Evolutionary conservation across 2,113 vertebrate genomes (phyloP), one percentile per base, ranked within the genome.

Genomic region (Lycocorax pyrrhopterus): DNA sequence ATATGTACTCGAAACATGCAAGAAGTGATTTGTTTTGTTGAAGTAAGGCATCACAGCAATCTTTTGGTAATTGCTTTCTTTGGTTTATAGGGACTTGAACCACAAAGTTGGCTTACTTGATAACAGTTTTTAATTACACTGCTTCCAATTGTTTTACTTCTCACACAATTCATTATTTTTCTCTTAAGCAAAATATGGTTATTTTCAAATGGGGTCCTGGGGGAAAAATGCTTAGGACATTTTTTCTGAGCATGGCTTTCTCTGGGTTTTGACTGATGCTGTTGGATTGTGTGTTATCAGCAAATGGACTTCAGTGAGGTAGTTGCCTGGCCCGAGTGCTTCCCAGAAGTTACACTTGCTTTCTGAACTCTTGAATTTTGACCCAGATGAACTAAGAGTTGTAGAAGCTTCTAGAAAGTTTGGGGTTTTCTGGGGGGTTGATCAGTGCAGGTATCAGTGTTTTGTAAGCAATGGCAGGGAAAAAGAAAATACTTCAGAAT

Each of bases 21-120:
- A 78, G 64, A 74, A 9, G 3, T 47, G 22, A 53, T 89, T 82
- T 67, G 8, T 62, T 6, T 29, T 11, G 46, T 62, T 44, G 23
- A 76, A 63, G 30, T 75, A 52, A 67, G 39, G 23, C 53, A 60
- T 76, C 62, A 63, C 32, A 86, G 43, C 37, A 82, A 21, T 89
- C 68, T 76, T 89, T 43, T 80, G 55, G 44, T 96, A 89, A 96
- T 96, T 86, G 93, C 91, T 94, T 92, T 91, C 78, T 62, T 91
- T 87, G 94, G 62, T 90, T 89, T 93, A 3, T 51, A 76, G 85
- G 85, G 47, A 53, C 76, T 90, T 27, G 67, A 96, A 91, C 85
- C 92, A 86, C 94, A 94, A 73, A 83, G 39, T 41, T 92, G 80
- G 80, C 91, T 92, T 68, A 84, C 43, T 96, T 84, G 68, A 20